Conservation (phyloP, 2,113 vertebrate genomes). For the Dromiciops gliroides region DNA sequence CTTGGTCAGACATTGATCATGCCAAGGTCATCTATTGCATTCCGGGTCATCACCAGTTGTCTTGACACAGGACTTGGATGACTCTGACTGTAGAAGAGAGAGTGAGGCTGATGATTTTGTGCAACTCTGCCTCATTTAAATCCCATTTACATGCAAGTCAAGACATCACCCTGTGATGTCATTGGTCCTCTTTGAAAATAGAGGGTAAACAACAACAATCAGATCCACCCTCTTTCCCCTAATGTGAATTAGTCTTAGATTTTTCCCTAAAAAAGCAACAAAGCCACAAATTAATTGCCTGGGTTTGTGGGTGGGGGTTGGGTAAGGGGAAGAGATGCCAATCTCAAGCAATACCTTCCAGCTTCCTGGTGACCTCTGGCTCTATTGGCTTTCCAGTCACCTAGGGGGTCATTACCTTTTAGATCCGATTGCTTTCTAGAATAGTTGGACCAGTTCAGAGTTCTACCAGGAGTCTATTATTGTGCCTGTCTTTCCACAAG, state of each 20-base stretch:
- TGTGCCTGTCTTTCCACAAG: background rate
- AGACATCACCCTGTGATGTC: background rate
- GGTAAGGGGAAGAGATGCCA: background rate
- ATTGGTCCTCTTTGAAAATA: background rate
- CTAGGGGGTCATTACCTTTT: background rate
- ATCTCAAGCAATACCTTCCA: background rate
- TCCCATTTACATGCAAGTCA: background rate
- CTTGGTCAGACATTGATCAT: background rate
- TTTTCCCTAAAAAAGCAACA: background rate
- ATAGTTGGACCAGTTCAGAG: background rate
- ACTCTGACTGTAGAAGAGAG: background rate
- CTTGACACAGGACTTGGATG: background rate
- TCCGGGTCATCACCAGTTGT: background rate
- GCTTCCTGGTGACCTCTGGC: background rate
- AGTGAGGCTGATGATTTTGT: background rate
- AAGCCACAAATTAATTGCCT: background rate
- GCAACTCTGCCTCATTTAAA: background rate
- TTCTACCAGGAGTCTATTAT: background rate
- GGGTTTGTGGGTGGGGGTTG: too few relatives aligned
- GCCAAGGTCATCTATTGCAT: background rate
- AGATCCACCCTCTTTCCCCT: background rate
- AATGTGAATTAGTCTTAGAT: background rate
- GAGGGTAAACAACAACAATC: background rate
- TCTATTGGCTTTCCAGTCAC: background rate
- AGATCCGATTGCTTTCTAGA: background rate